A percentile compares a stretch with the other conserved stretches of the same genome.
phyloP scores from a whole-genome alignment of 2,113 vertebrate species.

The Pygoscelis adeliae region DNA sequence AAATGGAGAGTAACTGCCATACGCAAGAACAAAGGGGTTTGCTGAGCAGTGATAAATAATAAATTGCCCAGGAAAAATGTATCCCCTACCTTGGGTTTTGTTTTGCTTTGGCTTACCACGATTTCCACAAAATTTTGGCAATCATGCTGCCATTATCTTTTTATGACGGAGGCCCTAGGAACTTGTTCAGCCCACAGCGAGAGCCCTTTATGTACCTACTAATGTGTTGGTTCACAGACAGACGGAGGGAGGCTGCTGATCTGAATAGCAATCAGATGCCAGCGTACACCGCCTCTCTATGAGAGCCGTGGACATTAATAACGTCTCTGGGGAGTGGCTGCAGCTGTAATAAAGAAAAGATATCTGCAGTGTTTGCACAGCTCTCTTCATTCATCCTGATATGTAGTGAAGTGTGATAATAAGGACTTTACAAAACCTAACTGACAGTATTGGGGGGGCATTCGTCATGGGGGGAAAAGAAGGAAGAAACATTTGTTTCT shows the following conservation, averaged over 20 bases:
- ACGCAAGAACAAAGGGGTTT: background rate
- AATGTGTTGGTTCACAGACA: conserved; percentile 57
- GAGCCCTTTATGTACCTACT: conserved; percentile 59
- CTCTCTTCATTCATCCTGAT: conserved; percentile 31
- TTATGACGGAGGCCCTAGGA: background rate
- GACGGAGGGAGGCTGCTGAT: conserved; percentile 57
- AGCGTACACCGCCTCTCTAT: background rate
- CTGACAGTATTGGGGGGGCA: conserved; percentile 20
- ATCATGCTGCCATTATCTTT: background rate
- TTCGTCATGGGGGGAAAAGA: background rate
- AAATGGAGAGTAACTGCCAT: conserved; percentile 51
- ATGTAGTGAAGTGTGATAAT: conserved; percentile 39
- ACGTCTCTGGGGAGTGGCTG: conserved; percentile 56
- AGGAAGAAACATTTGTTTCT: background rate
- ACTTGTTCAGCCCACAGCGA: conserved; percentile 16
- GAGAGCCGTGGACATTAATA: conserved; percentile 56
- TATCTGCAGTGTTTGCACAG: conserved; percentile 9
- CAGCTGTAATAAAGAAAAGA: conserved; percentile 63
- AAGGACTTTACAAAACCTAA: conserved; percentile 52
- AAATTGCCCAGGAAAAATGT: background rate
- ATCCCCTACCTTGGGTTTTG: background rate
- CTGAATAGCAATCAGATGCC: conserved; percentile 69
- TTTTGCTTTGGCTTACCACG: background rate
- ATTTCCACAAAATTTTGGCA: conserved; percentile 28
- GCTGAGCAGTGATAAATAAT: conserved; percentile 23